Evolutionary conservation across 2,797 vertebrate genomes (phyloP), one percentile per base, ranked within the genome.

Genomic region (Betta splendens): DNA sequence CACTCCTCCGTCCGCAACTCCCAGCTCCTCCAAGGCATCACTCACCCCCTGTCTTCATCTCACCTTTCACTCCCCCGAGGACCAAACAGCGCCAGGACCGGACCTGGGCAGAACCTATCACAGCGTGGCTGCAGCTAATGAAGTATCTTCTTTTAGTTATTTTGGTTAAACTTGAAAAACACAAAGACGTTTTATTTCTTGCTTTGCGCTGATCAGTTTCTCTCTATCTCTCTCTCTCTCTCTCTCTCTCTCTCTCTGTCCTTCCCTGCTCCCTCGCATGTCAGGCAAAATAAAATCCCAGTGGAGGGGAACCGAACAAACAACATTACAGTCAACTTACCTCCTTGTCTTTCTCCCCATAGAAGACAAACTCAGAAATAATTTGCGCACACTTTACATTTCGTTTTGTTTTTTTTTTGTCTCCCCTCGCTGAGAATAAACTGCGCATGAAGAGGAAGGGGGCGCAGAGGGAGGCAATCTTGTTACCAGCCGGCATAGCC

Each of bases 401-500:
- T 69, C 72, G 71, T 79, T 85, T 83, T 79, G 69, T 78, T 64
- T 75, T n/a, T n/a, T n/a, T n/a, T n/a, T n/a, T n/a, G n/a, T n/a
- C n/a, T n/a, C n/a, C n/a, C n/a, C n/a, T n/a, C n/a, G 33, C n/a
- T 42, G 67, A 85, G 54, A 89, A 88, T 88, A 90, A 91, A 92
- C 84, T 91, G 73, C 46, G 82, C 87, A 87, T 88, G 87, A 85
- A 85, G 56, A 87, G 72, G 76, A 77, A 76, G 69, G 68, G 74
- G 77, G 72, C 63, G 42, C 75, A 83, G 79, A 80, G 86, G 86
- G 87, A 91, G 87, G 84, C 89, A 90, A 90, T 90, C 90, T 92
- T 89, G 88, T 91, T 90, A 91, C 87, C 86, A 89, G 85, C 86
- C 79, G 39, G 80, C 72, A 70, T 90, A 85, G 87, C 90, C 88